A percentile compares a stretch with the other conserved stretches of the same genome.
Conservation (phyloP, 1,140 invertebrate genomes). For the Bombus consobrinus region DNA sequence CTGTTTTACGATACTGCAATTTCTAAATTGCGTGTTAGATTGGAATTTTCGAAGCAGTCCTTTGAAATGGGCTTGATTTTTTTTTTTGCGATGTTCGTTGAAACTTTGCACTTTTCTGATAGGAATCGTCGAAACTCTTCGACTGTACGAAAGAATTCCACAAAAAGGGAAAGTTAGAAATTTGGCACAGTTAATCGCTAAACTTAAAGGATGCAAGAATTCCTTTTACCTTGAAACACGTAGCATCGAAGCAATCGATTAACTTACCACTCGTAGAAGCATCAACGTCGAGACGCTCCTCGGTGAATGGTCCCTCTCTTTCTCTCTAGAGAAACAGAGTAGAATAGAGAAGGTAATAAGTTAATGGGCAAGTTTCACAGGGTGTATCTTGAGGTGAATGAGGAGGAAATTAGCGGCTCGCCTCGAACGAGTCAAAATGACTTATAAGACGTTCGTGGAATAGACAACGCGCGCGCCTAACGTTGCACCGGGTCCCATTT, state of each 20-base stretch:
- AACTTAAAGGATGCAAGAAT: neutral
- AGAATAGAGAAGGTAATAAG: neutral
- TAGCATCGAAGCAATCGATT: neutral
- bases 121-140: neutral
- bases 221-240: neutral
- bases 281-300: neutral
- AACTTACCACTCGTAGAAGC: neutral
- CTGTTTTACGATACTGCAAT: too few relatives aligned
- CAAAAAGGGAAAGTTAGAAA: neutral
- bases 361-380: constrained; percentile 24
- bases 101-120: too few relatives aligned
- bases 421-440: constrained; percentile 50
- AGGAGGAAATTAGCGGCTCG: constrained; percentile 41
- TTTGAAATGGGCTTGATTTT: neutral
- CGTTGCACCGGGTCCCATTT: neutral
- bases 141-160: neutral
- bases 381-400: constrained; percentile 11
- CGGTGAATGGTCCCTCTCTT: neutral
- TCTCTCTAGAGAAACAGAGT: neutral
- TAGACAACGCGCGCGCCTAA: constrained; percentile 32
- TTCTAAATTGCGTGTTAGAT: neutral
- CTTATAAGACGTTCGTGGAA: constrained; percentile 48
- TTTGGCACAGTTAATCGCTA: neutral
- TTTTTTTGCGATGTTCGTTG: too few relatives aligned
- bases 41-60: neutral